Base-by-base conservation (phyloP, 1,140 invertebrate genomes). In the Aphaenogaster rudis region DNA sequence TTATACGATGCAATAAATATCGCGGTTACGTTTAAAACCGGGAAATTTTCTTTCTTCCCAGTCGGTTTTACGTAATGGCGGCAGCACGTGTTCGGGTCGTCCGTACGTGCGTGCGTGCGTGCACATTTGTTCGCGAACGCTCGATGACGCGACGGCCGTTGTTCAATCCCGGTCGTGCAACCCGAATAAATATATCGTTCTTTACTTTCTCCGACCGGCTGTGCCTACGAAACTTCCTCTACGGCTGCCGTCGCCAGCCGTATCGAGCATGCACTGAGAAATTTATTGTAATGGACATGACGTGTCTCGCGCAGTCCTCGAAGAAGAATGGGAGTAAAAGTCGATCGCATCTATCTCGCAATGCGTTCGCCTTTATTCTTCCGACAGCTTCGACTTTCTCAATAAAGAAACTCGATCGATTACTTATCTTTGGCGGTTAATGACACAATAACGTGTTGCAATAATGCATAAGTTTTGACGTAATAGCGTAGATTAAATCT, bases 181-280 rank as follows among this genome's bases (percentile, higher is more conserved):
- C 33, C 72, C 66, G 74, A 88, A 88, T 90, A 88, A 88, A 90
- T 88, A 90, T 88, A 81, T 88, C 89, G 79, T 88, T 78, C 61
- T 86, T 74, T 90, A 90, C 91, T 92, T 92, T 92, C 91, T 91
- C 90, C 78, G 42, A 21, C 21, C 50, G 33, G 48, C 45, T 85
- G 28, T 59, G 59, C 33, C 77, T 71, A 82, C 59, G 59, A 71
- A 77, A 90, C 86, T 90, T 90, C 90, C 82, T 81, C 76, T 36
- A 79, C 28, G 28, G 28, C 36, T 42, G 61, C 61, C 33, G 63
- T 45, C 52, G 39, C 15, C 39, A 50, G 17, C 52, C 61, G 48
- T 52, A 61, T 67, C 33, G 50, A 0, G 61, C 39, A 13, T 28
- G 69, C 28, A 21, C 28, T 21, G n/a, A 74, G 80, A 74, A 84